These are phyloP conservation scores for Ophraella communa DNA, from an alignment of 2,888 invertebrate species.

Conservation along the genomic window DNA sequence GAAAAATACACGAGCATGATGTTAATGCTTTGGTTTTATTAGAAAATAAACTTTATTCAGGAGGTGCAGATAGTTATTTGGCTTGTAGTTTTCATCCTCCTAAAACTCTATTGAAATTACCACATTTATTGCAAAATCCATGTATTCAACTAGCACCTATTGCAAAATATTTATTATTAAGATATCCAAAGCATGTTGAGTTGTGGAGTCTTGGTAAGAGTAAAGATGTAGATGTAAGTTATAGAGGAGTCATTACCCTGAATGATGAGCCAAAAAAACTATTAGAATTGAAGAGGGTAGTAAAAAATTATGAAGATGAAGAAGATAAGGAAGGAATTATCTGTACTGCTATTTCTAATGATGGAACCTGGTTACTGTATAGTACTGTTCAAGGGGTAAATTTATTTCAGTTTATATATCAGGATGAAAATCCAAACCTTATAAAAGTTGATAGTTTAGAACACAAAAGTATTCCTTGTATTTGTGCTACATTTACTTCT, in stretches of 20 bases:
- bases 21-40: slow-evolving; percentile 72
- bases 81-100: slow-evolving; percentile 75
- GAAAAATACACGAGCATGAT: slow-evolving; percentile 86
- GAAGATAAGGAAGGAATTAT: slow-evolving; percentile 70
- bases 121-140: slow-evolving; percentile 72
- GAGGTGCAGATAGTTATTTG: slow-evolving; percentile 81
- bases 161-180: slow-evolving; percentile 55
- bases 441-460: slow-evolving; percentile 52
- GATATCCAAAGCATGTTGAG: slow-evolving; percentile 63
- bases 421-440: slow-evolving; percentile 49
- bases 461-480: slow-evolving; percentile 40
- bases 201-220: slow-evolving; percentile 68
- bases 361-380: slow-evolving; percentile 77
- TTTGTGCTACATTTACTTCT: slow-evolving; percentile 58
- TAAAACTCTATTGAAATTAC: slow-evolving; percentile 72
- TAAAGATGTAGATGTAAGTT: slow-evolving; percentile 49
- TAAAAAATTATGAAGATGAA: slow-evolving; percentile 47
- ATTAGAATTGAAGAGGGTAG: slow-evolving; percentile 68
- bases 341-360: slow-evolving; percentile 73
- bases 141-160: slow-evolving; percentile 64
- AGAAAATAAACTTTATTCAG: slow-evolving; percentile 75
- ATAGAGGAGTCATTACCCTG: slow-evolving; percentile 55
- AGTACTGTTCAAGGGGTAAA: slow-evolving; percentile 72
- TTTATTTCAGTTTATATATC: slow-evolving; percentile 66
- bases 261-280: slow-evolving; percentile 70